These are phyloP conservation scores for Netelia melanura DNA, from an alignment of 2,888 invertebrate species.

Conservation along the genomic window DNA sequence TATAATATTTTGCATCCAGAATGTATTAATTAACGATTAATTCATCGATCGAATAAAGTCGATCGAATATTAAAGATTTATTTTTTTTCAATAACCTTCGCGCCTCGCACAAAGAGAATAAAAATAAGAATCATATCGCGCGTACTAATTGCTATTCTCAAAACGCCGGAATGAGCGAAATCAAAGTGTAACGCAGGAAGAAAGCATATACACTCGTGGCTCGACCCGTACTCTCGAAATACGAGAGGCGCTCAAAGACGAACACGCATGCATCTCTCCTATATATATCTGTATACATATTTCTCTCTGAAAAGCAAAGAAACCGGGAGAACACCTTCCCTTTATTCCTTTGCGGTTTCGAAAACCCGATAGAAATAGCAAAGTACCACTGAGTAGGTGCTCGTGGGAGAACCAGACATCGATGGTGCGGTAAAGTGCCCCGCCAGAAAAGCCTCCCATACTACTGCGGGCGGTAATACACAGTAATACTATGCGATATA, in stretches of 20 bases:
- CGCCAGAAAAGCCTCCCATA: slow-evolving; percentile 64
- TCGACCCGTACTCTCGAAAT: slow-evolving; percentile 37
- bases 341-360: slow-evolving; percentile 66
- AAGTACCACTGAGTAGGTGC: slow-evolving; percentile 67
- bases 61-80: no score
- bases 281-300: neutral
- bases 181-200: slow-evolving; percentile 24
- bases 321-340: slow-evolving; percentile 59
- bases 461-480: slow-evolving; percentile 48
- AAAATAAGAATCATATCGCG: slow-evolving; percentile 2
- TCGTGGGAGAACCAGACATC: slow-evolving; percentile 62
- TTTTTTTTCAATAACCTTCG: no score
- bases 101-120: neutral
- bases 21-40: no score
- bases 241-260: slow-evolving; percentile 16
- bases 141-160: slow-evolving; percentile 18
- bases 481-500: slow-evolving; percentile 13
- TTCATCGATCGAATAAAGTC: no score
- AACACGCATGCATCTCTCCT: neutral
- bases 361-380: slow-evolving; percentile 68
- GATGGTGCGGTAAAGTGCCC: slow-evolving; percentile 66
- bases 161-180: slow-evolving; percentile 19
- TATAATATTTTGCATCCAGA: no score
- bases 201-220: slow-evolving; percentile 37
- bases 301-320: slow-evolving; percentile 36